These are phyloP conservation scores for Caenorhabditis remanei DNA, from an alignment of 1,140 invertebrate species.

Conservation along the genomic window DNA sequence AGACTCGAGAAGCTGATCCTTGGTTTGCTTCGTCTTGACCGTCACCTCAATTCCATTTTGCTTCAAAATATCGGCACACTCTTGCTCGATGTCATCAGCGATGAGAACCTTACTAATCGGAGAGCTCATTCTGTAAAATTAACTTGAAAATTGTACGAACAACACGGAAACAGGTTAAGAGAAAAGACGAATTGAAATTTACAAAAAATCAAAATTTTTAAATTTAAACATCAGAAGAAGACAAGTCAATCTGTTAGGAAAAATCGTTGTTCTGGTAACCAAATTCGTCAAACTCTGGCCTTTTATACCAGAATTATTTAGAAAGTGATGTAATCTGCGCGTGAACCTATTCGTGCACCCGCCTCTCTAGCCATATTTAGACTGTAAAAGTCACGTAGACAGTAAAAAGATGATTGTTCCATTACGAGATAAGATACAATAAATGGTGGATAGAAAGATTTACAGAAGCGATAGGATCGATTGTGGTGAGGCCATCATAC, in stretches of 20 bases:
- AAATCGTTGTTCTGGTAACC: background rate
- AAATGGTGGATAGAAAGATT: conserved; percentile 8
- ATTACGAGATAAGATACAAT: conserved; percentile 1
- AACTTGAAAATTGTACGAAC: background rate
- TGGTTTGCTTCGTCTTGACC: conserved; percentile 85
- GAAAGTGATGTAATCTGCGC: conserved; percentile 37
- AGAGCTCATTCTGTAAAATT: background rate
- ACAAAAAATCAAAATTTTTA: background rate
- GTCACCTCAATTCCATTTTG: conserved; percentile 84
- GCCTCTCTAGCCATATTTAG: background rate
- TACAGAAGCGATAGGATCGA: background rate
- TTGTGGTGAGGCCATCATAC: background rate
- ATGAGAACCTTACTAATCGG: conserved; percentile 83
- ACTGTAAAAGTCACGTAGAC: conserved; percentile 59
- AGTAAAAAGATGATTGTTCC: background rate
- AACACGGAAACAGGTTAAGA: background rate
- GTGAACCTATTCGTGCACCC: background rate
- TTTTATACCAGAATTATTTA: conserved; percentile 2
- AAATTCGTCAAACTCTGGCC: no score
- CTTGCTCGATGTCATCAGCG: conserved; percentile 89
- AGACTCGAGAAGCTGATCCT: conserved; percentile 87
- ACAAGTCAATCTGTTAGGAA: no score
- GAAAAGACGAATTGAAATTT: background rate
- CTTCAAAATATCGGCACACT: conserved; percentile 86
- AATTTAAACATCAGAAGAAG: background rate